These are phyloP conservation scores for Phenganax marumi DNA, from an alignment of 92 coral and sea anemone species.

Conservation along the genomic window DNA sequence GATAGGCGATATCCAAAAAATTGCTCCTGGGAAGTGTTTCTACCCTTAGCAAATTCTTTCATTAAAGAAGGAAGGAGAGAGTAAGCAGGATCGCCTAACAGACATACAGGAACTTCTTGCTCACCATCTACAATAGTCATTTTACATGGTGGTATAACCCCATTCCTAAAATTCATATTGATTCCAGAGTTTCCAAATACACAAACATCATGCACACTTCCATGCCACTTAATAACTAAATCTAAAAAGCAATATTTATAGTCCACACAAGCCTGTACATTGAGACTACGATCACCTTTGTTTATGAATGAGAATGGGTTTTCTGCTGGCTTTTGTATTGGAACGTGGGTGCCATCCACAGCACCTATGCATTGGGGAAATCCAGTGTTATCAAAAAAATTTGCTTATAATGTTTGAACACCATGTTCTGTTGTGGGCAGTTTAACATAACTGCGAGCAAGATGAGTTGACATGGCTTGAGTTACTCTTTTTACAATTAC, in stretches of 20 bases:
- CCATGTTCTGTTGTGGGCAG: not conserved
- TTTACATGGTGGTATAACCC: constrained; percentile 6
- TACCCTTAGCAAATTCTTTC: constrained; percentile 17
- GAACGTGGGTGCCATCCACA: constrained; percentile 16
- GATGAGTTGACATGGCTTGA: constrained; percentile 27
- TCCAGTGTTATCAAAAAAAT: constrained; percentile 5
- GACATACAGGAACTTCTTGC: constrained; percentile 27
- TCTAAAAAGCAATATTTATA: not conserved
- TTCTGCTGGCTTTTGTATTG: constrained; percentile 6
- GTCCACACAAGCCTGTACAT: constrained; percentile 16
- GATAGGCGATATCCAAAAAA: constrained; percentile 25
- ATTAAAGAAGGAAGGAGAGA: not conserved
- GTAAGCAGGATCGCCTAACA: constrained; percentile 18
- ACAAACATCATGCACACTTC: constrained; percentile 2
- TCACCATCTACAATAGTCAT: not conserved
- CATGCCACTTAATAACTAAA: not conserved
- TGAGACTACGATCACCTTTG: constrained; percentile 25
- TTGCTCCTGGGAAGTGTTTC: constrained; percentile 26
- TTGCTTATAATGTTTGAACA: constrained; percentile 4
- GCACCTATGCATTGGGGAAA: constrained; percentile 31
- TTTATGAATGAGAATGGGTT: constrained; percentile 6
- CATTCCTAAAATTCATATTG: constrained; percentile 18
- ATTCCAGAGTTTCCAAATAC: constrained; percentile 15
- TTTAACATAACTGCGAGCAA: constrained; percentile 44
- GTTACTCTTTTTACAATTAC: constrained; percentile 36